These are phyloP conservation scores for Hormaphis cornu DNA, from an alignment of 1,140 invertebrate genomes.

Conservation along the genomic window DNA sequence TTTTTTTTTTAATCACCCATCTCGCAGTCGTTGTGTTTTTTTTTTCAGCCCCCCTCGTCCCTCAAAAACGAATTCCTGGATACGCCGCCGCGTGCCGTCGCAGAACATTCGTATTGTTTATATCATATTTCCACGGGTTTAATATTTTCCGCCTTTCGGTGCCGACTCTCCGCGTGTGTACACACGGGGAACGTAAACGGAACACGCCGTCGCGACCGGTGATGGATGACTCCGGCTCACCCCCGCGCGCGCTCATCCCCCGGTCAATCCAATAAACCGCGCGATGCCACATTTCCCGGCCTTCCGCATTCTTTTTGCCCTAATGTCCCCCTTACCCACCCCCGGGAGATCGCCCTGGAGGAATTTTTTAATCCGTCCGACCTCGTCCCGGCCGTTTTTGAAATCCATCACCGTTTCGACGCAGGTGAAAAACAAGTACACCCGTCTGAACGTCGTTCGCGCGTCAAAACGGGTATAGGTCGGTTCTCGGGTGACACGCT, in stretches of 20 bases:
- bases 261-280: slow-evolving; percentile 21
- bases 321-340: background rate
- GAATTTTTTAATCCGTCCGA: slow-evolving; percentile 22
- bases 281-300: slow-evolving; percentile 1
- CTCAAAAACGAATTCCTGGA: too few species aligned
- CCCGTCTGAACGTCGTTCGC: too few species aligned
- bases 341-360: background rate
- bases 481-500: too few species aligned
- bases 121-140: slow-evolving; percentile 9
- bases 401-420: background rate
- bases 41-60: too few species aligned
- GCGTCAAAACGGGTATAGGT: too few species aligned
- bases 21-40: too few species aligned
- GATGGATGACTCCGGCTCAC: slow-evolving; percentile 24
- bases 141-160: background rate
- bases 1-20: too few species aligned
- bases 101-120: background rate
- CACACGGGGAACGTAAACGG: background rate
- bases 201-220: background rate
- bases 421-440: too few species aligned
- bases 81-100: too few species aligned
- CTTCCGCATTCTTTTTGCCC: slow-evolving; percentile 13
- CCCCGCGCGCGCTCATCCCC: background rate
- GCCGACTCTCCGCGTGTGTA: background rate
- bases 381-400: background rate